Base-by-base conservation (phyloP, 2,888 invertebrate species). In the Malacosoma neustria region DNA sequence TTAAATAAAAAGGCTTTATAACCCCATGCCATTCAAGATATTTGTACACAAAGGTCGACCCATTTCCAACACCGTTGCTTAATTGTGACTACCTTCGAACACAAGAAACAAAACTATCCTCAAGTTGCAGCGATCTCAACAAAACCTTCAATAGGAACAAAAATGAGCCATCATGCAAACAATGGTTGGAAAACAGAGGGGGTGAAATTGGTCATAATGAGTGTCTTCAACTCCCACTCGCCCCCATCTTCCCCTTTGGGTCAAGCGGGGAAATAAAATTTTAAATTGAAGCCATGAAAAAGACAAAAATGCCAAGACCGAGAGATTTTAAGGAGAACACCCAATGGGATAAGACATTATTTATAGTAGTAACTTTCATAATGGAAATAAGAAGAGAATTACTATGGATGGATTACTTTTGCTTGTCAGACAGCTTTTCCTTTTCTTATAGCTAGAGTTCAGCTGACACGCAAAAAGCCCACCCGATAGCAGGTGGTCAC, bases 181-280 rank as follows among this genome's bases (percentile, higher is more conserved):
- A 56, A 56, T 72, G 61, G 62, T 49, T 61, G 62, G 69, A 64
- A 67, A 72, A 71, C 72, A 67, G 69, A 59, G 65, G 61, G 62
- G 67, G 70, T 68, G 70, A 77, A 84, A 82, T 82, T 82, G 81
- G 81, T 82, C 76, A 81, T 84, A 82, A 82, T 84, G 81, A 81
- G 75, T 68, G 62, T 66, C 71, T 65, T 65, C 64, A 57, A 57
- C 56, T 59, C 56, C 57, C 50, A 52, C 49, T 38, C 34, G 35
- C 40, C 49, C 46, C 58, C 40, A 9, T 39, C 52, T 51, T 55
- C 59, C 68, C 71, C 70, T 68, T 68, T 69, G 71, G 82, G 80
- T 79, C 76, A 80, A 80, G 69, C 67, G 67, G 58, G 60, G 72
- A 69, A 75, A 74, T 76, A 72, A 75, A 80, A 76, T 76, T 81